Evolutionary conservation across 2,113 vertebrate genomes (phyloP), one percentile per base, ranked within the genome.

Genomic region (Monarcha castaneiventris): DNA sequence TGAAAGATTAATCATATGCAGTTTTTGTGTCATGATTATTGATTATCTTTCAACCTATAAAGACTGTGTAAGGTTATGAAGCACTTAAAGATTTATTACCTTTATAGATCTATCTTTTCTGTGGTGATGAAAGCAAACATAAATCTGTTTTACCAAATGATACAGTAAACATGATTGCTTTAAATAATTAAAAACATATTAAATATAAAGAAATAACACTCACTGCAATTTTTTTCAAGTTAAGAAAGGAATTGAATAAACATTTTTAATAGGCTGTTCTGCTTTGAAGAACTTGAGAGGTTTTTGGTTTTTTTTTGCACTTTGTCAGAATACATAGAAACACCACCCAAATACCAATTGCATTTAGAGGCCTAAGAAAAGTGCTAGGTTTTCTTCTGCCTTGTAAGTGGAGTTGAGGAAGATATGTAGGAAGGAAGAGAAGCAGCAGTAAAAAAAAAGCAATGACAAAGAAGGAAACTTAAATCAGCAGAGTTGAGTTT

Each of bases 31-130:
- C 30, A 84, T 91, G 84, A 85, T 91, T 97, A 98, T 98, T 96
- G 97, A 98, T 98, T 97, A 97, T 87, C 95, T 86, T 97, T 98
- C 97, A 96, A 93, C 82, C 62, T 94, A 94, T 95, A 97, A 98
- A 96, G 94, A 96, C 84, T 90, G 43, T 51, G 35, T 96, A 97
- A 97, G 92, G 96, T 97, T 98, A 97, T 97, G 95, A 96, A 97
- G 79, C 84, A 17, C 72, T 97, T 97, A 97, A 96, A 97, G 97
- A 98, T 98, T 97, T 97, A 97, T 98, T 96, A 95, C 75, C 17
- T 90, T 72, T 95, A 98, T 97, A 94, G 97, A 98, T 97, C 92
- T 87, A 75, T 81, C 79, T 97, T 97, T 97, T 94, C 72, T 87
- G 75, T 79, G 58, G 72, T 87, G 61, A 94, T 93, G 89, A 96